Evolutionary conservation across 2,797 vertebrate genomes (phyloP).

Genomic region (Syncerus caffer): DNA sequence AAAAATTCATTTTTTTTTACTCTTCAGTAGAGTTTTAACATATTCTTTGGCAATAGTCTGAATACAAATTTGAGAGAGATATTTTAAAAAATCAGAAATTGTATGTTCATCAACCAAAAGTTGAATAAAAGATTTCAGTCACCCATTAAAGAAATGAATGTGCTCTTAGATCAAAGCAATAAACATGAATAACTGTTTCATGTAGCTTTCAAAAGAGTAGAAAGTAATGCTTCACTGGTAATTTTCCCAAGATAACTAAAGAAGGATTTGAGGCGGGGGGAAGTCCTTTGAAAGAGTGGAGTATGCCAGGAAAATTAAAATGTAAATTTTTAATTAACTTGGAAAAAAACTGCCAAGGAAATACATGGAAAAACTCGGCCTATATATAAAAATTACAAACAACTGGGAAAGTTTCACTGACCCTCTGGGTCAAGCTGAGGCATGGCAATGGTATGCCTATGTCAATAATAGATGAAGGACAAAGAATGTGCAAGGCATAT

Average conservation of each 20-base stretch:
- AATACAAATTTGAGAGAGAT: constrained; percentile 5
- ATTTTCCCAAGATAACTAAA: constrained; percentile 33
- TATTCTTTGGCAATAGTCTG: neutral
- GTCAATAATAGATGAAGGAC: neutral
- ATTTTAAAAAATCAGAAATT: neutral
- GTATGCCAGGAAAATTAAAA: constrained; percentile 29
- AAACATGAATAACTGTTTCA: constrained; percentile 14
- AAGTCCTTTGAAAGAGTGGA: neutral
- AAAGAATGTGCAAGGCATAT: neutral
- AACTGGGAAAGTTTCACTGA: neutral
- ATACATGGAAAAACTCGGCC: neutral
- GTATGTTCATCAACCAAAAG: constrained; percentile 19
- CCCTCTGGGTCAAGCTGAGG: neutral
- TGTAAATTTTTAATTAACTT: constrained; percentile 21
- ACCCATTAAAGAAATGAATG: neutral
- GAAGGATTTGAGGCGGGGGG: neutral
- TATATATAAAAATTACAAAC: neutral
- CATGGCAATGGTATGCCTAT: neutral
- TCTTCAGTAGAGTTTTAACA: neutral
- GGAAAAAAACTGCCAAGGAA: neutral
- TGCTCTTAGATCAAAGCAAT: constrained; percentile 50
- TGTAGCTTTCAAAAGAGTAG: constrained; percentile 42
- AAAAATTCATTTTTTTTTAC: neutral
- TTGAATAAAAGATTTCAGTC: constrained; percentile 25
- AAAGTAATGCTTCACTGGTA: constrained; percentile 24